Evolutionary conservation across 2,113 vertebrate species (phyloP).

Genomic region (Mugil cephalus): DNA sequence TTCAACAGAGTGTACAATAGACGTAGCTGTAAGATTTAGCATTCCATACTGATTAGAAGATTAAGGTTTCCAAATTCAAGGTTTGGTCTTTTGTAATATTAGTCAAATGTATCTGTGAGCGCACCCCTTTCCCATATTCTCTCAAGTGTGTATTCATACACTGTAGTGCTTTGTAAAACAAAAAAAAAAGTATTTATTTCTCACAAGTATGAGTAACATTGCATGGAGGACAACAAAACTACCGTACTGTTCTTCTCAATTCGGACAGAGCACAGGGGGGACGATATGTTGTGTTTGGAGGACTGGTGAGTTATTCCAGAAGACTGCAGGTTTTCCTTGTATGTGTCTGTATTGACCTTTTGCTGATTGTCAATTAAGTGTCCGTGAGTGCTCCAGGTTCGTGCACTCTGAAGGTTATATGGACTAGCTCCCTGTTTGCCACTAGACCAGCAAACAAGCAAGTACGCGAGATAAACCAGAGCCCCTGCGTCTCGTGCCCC

Average conservation of each 20-base stretch:
- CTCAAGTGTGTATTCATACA: no score
- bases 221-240: constrained; percentile 18
- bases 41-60: no score
- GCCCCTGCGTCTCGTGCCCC: constrained; percentile 8
- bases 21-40: no score
- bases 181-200: no score
- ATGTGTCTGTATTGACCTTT: constrained; percentile 70
- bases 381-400: constrained; percentile 49
- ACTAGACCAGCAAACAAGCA: constrained; percentile 56
- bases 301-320: constrained; percentile 51
- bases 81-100: no score
- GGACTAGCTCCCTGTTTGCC: constrained; percentile 45
- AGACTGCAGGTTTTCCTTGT: constrained; percentile 45
- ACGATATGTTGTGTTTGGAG: constrained; percentile 41
- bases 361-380: constrained; percentile 73
- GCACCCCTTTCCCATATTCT: no score
- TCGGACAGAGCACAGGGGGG: not conserved
- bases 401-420: constrained; percentile 71
- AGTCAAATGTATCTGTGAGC: no score
- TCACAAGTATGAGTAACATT: not conserved
- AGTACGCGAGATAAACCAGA: constrained; percentile 21
- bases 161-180: no score
- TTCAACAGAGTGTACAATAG: no score
- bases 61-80: no score
- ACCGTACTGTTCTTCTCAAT: constrained; percentile 26